Conservation (phyloP, 2,797 vertebrate genomes). For the Cuniculus paca region DNA sequence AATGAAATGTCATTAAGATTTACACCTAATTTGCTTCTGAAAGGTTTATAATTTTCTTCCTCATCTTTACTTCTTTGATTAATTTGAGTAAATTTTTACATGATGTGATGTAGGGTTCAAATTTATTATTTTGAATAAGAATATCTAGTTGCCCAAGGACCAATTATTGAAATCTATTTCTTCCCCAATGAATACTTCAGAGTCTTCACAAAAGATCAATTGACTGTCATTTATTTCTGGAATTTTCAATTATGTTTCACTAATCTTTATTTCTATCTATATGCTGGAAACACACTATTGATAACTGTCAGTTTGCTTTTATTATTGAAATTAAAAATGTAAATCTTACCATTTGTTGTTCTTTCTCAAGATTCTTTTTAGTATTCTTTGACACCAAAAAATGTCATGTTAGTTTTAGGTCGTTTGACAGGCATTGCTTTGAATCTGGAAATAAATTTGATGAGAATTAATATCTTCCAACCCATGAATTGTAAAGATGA, state of each 20-base stretch:
- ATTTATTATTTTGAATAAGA: neutral
- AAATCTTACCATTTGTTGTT: neutral
- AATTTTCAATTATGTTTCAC: neutral
- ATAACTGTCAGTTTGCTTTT: neutral
- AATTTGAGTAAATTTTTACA: neutral
- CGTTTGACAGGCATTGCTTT: neutral
- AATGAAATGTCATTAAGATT: neutral
- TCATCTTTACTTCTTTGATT: neutral
- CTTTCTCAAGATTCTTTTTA: neutral
- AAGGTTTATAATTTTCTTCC: neutral
- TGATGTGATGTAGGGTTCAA: neutral
- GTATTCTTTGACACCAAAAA: neutral
- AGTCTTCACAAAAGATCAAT: neutral
- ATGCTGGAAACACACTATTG: neutral
- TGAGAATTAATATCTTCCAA: neutral
- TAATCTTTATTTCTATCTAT: neutral
- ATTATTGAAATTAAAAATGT: slow-evolving; percentile 34
- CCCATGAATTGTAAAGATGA: neutral
- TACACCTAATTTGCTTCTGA: neutral
- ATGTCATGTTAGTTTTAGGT: slow-evolving; percentile 9
- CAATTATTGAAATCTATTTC: neutral
- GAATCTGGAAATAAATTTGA: neutral
- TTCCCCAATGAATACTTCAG: neutral
- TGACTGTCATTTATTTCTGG: slow-evolving; percentile 13
- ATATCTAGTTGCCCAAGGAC: neutral